phyloP scores from a whole-genome alignment of 2,797 vertebrate genomes.

The Lagocephalus sceleratus region DNA sequence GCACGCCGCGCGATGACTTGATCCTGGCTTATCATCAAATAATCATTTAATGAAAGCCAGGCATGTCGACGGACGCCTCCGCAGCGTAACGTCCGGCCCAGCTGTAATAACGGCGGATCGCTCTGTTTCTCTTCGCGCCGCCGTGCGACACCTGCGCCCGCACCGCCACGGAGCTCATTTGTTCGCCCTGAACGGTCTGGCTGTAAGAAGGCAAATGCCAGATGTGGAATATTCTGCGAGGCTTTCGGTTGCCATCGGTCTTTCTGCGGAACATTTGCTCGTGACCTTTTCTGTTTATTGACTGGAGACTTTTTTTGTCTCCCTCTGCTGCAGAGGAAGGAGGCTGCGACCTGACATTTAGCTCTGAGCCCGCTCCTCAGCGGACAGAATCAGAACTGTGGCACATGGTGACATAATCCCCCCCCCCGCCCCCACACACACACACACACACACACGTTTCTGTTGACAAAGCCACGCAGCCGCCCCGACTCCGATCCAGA shows the following conservation, averaged over 20 bases:
- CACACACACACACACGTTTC: too few species aligned
- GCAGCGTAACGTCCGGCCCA: neutral
- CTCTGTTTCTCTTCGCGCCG: conserved; percentile 2
- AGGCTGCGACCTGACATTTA: conserved; percentile 68
- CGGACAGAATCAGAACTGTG: conserved; percentile 22
- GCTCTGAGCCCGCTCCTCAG: conserved; percentile 35
- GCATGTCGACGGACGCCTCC: neutral
- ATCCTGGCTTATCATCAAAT: neutral
- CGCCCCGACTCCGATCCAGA: neutral
- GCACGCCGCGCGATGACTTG: too few species aligned
- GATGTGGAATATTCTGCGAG: conserved; percentile 45
- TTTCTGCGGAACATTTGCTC: conserved; percentile 59
- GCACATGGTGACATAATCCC: conserved; percentile 13
- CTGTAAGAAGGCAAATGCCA: conserved; percentile 53
- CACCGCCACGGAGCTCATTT: conserved; percentile 29
- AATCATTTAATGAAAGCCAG: neutral
- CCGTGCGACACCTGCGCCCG: neutral
- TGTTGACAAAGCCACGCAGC: neutral
- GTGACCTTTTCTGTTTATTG: conserved; percentile 73
- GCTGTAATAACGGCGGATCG: neutral
- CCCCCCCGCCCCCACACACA: too few species aligned
- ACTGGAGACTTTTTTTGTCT: conserved; percentile 52
- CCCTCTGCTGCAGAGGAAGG: conserved; percentile 32
- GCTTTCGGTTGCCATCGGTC: conserved; percentile 50
- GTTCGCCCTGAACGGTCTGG: conserved; percentile 16